phyloP scores from a whole-genome alignment of 2,888 invertebrate genomes.

The Tigriopus californicus region DNA sequence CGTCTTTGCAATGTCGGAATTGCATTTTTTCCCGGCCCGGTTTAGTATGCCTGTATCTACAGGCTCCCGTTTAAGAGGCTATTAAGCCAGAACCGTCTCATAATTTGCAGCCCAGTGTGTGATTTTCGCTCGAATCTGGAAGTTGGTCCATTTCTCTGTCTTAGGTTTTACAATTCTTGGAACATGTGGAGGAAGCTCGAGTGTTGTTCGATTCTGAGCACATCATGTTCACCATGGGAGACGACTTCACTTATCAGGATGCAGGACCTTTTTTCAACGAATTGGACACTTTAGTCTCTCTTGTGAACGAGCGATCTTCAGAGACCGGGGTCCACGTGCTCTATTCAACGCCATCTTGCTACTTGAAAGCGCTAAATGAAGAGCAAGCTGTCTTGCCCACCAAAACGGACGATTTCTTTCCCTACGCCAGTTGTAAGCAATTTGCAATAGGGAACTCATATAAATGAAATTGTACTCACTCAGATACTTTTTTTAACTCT shows the following conservation, averaged over 20 bases:
- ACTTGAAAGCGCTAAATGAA: slow-evolving; percentile 55
- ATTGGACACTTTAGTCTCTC: slow-evolving; percentile 69
- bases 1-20: no score
- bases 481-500: neutral
- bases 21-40: no score
- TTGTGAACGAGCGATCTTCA: slow-evolving; percentile 30
- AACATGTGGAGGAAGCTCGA: no score
- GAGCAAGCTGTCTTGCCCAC: slow-evolving; percentile 43
- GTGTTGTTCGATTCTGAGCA: neutral
- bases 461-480: no score
- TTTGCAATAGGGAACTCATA: no score
- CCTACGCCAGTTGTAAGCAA: slow-evolving; percentile 41
- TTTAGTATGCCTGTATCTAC: no score
- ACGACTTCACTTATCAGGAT: neutral
- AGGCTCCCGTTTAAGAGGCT: no score
- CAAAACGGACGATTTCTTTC: slow-evolving; percentile 75
- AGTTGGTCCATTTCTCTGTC: no score
- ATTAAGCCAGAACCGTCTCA: no score
- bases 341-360: slow-evolving; percentile 71
- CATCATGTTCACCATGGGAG: neutral
- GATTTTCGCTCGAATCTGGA: no score
- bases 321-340: slow-evolving; percentile 24
- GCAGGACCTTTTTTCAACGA: slow-evolving; percentile 39
- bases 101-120: no score
- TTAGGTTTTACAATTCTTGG: no score